Base-by-base conservation (phyloP, 1,140 invertebrate genomes). In the Hycleus cichorii region DNA sequence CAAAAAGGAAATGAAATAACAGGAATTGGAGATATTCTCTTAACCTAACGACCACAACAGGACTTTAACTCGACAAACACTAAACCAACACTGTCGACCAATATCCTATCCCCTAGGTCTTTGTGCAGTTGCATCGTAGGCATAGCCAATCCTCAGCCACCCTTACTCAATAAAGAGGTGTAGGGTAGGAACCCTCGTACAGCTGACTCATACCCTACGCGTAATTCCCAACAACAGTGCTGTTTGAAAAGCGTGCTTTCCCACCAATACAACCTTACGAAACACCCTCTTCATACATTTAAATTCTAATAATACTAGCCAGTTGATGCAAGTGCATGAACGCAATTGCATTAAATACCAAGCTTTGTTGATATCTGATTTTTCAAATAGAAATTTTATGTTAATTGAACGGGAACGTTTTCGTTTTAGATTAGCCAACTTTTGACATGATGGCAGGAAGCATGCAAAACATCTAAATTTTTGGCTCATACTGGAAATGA, bases 91-190 rank as follows among this genome's bases (percentile, higher is more conserved):
- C 71, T 73, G 69, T 57, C 32, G 44, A 46, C 51, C 62, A 63
- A 59, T 66, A 58, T 66, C 69, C 63, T 64, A 59, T 65, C 62
- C 62, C 64, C 60, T 55, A 65, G 59, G 63, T 62, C 62, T 67
- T 68, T 68, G 65, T 69, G 68, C 66, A 73, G 66, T 69, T 69
- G 68, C 65, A 70, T 52, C 61, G 64, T 60, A 58, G 68, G 57
- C 60, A 68, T 69, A 65, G 69, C 69, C 65, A 71, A 72, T 71
- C 68, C 64, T 64, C 63, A 68, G 59, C 61, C 70, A 72, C 72
- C 72, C 72, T 74, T 70, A 69, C 67, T 59, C 71, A 70, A 74
- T 74, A 72, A 71, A 70, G 70, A 67, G 70, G 67, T 69, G 66
- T 67, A 67, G 72, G 67, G 67, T 64, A 66, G 60, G 63, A 39